Percentiles rank a stretch among this genome's conserved stretches.
These are phyloP conservation scores for Acrossocheilus wenchowensis DNA, from an alignment of 2,797 vertebrate species.

Conservation along the genomic window DNA sequence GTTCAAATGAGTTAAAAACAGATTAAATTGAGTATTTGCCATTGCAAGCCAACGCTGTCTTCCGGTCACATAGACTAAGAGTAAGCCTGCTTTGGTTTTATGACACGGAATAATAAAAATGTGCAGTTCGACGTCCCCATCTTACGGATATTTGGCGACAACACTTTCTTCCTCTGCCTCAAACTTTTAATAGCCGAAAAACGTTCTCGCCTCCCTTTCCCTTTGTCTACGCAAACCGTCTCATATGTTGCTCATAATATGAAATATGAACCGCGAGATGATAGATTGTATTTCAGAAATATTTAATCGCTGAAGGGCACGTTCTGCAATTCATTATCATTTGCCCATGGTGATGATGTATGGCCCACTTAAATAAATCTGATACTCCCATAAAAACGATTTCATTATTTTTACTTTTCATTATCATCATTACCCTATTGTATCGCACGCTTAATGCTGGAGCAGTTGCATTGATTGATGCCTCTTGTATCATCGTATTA, in stretches of 20 bases:
- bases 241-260: slow-evolving; percentile 63
- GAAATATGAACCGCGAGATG: slow-evolving; percentile 76
- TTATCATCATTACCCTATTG: slow-evolving; percentile 57
- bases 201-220: neutral
- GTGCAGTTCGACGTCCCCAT: neutral
- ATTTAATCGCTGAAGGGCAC: slow-evolving; percentile 84
- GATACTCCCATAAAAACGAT: slow-evolving; percentile 74
- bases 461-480: slow-evolving; percentile 86
- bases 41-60: neutral
- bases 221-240: neutral
- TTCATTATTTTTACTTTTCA: slow-evolving; percentile 62
- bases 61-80: neutral
- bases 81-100: neutral
- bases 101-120: neutral
- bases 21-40: slow-evolving; percentile 44
- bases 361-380: slow-evolving; percentile 86
- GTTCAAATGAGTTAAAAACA: slow-evolving; percentile 51
- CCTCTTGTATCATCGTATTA: slow-evolving; percentile 71
- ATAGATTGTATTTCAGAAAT: slow-evolving; percentile 83
- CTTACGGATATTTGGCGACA: neutral
- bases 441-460: slow-evolving; percentile 79
- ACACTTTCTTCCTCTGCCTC: neutral
- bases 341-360: slow-evolving; percentile 87
- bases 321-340: slow-evolving; percentile 88
- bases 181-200: neutral